These are phyloP conservation scores for Penaeus chinensis DNA, from an alignment of 1,140 invertebrate genomes.

Conservation along the genomic window DNA sequence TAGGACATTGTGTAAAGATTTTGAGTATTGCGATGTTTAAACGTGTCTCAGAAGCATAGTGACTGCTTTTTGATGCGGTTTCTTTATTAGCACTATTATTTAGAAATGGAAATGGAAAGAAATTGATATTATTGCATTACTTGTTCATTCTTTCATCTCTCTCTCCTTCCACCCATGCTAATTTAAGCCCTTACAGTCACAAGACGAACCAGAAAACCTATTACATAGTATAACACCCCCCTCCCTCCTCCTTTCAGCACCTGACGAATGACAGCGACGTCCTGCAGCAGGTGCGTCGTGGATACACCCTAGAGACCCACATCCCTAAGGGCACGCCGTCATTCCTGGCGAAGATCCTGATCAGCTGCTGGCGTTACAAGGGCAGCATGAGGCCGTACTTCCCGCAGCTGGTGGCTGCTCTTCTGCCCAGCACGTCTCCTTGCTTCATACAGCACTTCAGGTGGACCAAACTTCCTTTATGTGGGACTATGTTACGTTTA, in stretches of 20 bases:
- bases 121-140: no score
- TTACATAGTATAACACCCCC: neutral
- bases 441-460: conserved; percentile 37
- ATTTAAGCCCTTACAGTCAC: no score
- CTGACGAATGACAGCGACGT: conserved; percentile 24
- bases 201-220: neutral
- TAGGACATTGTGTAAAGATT: no score
- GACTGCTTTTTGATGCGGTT: no score
- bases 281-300: conserved; percentile 23
- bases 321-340: conserved; percentile 4
- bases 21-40: no score
- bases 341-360: conserved; percentile 31
- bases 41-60: no score
- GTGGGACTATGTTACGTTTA: neutral
- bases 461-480: neutral
- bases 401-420: conserved; percentile 25
- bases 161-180: no score
- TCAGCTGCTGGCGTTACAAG: conserved; percentile 38
- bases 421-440: conserved; percentile 25
- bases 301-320: conserved; percentile 24
- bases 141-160: no score
- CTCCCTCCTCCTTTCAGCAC: neutral
- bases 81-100: no score
- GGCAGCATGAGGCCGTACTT: conserved; percentile 38
- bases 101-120: no score